Base-by-base conservation (phyloP, 2,113 vertebrate species). In the Camelus dromedarius region DNA sequence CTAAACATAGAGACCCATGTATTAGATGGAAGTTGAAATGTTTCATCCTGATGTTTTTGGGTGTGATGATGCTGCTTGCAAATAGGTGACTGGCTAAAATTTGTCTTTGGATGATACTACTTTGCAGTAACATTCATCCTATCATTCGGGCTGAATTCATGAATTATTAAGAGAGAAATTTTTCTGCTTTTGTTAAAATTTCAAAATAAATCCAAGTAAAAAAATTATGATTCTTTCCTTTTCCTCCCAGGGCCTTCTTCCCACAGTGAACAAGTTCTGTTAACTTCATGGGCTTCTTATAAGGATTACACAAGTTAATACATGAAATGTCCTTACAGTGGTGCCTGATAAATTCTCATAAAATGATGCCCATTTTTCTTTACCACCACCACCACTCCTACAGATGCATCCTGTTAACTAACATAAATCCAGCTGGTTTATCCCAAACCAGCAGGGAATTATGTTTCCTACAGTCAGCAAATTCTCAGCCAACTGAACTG, bases 111-210 rank as follows among this genome's bases (percentile, higher is more conserved):
- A n/a, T 77, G 35, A 79, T 32, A 28, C n/a, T 69, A 22, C 56
- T 89, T 75, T 62, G 69, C 6, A n/a, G 69, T 83, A 38, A n/a
- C 35, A 42, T 20, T 91, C 42, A 7, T 87, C 35, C 16, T 72
- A 50, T 77, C 35, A 84, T 69, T 84, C 38, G 77, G 60, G 48
- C 32, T 81, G 38, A 67, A 69, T 73, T 66, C 30, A 54, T 66
- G 42, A 92, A 84, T 88, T 95, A 60, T 15, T 73, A 84, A 70
- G 64, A 75, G 20, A 84, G 0, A 79, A n/a, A 77, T 76, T 95
- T 91, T 88, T 83, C 84, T 79, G 14, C 79, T 92, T 62, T 80
- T 32, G 19, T 67, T 77, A 76, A 89, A 92, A 52, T 60, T 93
- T 91, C 5, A 73, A 85, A 93, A 86, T 28, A 83, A 90, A 67